Evolutionary conservation across 2,113 vertebrate species (phyloP).

Genomic region (Mobula hypostoma): DNA sequence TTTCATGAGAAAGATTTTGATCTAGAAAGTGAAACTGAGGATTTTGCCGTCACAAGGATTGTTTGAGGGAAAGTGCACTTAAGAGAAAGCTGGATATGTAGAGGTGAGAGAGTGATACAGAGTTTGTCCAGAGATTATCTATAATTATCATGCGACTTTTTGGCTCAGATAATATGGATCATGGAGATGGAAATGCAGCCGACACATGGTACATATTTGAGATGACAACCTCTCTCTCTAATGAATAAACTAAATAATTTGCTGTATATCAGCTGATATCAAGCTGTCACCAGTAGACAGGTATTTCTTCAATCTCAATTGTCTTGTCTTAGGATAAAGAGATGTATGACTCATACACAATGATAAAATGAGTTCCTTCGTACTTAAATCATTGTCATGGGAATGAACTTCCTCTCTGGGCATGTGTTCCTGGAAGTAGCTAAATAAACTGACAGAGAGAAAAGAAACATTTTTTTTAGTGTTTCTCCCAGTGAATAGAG

Average conservation of each 20-base stretch:
- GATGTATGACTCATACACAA: neutral
- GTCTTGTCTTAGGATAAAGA: neutral
- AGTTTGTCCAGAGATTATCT: neutral
- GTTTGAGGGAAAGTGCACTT: too few relatives aligned
- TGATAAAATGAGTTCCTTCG: neutral
- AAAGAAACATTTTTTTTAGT: too few relatives aligned
- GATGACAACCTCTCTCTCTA: neutral
- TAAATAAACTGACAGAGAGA: neutral
- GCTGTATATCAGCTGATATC: neutral
- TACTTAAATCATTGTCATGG: neutral
- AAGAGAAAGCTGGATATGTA: too few relatives aligned
- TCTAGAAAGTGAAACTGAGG: too few relatives aligned
- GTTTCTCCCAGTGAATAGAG: neutral
- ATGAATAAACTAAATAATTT: constrained; percentile 15
- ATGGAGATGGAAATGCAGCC: neutral
- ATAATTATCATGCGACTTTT: neutral
- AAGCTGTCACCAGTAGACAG: neutral
- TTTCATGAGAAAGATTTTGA: too few relatives aligned
- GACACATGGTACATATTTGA: neutral
- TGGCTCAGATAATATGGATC: neutral
- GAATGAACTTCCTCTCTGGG: neutral
- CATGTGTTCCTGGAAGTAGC: neutral
- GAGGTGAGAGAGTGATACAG: too few relatives aligned
- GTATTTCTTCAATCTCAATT: neutral
- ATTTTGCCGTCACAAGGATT: too few relatives aligned